Percentiles rank a stretch among this genome's conserved stretches.
Conservation (phyloP, 2,797 vertebrate genomes). For the Myotis daubentonii region DNA sequence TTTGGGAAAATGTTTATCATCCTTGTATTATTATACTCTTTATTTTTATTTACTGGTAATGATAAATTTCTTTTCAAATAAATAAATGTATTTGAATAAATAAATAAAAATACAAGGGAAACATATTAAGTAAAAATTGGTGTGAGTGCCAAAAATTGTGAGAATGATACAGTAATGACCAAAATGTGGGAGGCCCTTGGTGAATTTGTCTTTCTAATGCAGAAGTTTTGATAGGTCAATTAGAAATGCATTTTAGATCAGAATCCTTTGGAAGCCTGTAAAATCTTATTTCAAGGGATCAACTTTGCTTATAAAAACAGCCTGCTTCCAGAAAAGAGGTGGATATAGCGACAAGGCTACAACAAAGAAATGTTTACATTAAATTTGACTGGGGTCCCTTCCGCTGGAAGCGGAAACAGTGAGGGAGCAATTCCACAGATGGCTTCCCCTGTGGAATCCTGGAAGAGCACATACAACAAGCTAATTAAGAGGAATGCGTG, state of each 20-base stretch:
- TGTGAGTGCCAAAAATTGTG: background rate
- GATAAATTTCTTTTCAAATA: background rate
- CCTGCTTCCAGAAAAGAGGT: background rate
- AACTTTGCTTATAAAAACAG: background rate
- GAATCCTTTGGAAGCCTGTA: background rate
- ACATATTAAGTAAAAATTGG: background rate
- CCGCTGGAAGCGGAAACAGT: background rate
- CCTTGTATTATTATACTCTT: background rate
- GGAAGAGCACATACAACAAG: background rate
- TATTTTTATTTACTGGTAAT: background rate
- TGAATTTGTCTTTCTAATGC: background rate
- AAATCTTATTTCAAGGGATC: background rate
- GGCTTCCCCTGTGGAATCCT: background rate
- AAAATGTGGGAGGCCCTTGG: background rate
- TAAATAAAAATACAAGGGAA: background rate
- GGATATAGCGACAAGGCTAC: background rate
- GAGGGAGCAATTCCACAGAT: fast-evolving
- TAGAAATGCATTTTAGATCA: background rate
- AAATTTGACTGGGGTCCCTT: background rate
- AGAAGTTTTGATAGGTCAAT: background rate
- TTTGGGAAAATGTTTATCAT: background rate
- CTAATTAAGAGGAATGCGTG: background rate
- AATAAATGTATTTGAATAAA: background rate
- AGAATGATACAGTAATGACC: background rate
- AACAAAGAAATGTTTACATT: background rate